Conservation (phyloP, 2,113 vertebrate genomes). For the Antennarius striatus region DNA sequence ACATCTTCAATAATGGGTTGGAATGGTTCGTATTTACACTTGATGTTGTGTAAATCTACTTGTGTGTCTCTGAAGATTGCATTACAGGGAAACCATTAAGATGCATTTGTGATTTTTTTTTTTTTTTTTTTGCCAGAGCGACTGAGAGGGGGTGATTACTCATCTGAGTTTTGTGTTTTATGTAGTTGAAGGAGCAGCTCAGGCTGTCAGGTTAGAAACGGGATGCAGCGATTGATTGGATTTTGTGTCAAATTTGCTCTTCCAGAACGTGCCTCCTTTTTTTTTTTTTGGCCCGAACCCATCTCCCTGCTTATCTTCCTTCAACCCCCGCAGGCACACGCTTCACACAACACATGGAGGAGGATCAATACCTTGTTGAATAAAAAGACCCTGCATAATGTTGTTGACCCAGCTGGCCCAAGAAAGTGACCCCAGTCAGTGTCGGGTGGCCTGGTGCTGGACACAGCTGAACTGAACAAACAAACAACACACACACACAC, state of each 20-base stretch:
- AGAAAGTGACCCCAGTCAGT: constrained; percentile 47
- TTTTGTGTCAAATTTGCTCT: constrained; percentile 67
- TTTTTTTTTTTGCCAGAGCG: not conserved
- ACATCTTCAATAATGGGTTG: not conserved
- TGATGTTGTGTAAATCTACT: constrained; percentile 21
- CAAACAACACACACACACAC: not conserved
- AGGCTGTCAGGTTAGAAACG: constrained; percentile 32
- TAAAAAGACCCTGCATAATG: constrained; percentile 58
- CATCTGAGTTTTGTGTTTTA: constrained; percentile 30
- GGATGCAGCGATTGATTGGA: constrained; percentile 52
- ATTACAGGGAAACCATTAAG: constrained; percentile 49
- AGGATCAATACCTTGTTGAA: constrained; percentile 62
- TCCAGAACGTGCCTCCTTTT: constrained; percentile 58
- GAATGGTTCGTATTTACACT: constrained; percentile 28
- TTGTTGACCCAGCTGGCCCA: constrained; percentile 68
- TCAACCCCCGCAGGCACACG: constrained; percentile 28
- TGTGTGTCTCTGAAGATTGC: constrained; percentile 37
- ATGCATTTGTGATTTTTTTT: constrained; percentile 47
- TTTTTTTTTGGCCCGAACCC: constrained; percentile 36
- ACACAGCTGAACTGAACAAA: constrained; percentile 13
- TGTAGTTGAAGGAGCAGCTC: constrained; percentile 44
- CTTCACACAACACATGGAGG: constrained; percentile 22
- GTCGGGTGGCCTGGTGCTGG: constrained; percentile 9
- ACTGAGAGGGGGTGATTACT: no score
- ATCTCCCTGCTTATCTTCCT: constrained; percentile 45